Evolutionary conservation across 2,888 invertebrate genomes (phyloP), one percentile per base, ranked within the genome.

Genomic region (Autographa pulchrina): DNA sequence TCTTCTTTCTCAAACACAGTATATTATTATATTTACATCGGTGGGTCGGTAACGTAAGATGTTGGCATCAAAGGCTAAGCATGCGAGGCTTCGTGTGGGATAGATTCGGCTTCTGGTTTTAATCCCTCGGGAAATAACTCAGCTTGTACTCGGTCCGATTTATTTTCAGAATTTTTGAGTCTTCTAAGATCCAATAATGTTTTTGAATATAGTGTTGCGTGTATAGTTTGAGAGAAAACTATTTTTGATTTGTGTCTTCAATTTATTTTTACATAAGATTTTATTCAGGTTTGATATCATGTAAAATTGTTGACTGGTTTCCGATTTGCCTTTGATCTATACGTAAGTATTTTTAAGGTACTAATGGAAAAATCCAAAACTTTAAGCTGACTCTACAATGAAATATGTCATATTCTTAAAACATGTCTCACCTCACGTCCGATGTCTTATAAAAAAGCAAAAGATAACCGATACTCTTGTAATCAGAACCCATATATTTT

Each of bases 41-140:
- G 25, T 68, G 52, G 62, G 66, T 62, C 64, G 35, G 65, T 73
- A 18, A 48, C n/a, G 48, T 48, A 48, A 48, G 48, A 48, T 64
- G 64, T 68, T 56, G 56, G 72, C 67, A 62, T 31, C 52, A 74
- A 74, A 78, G 54, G 56, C 65, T 58, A 38, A 71, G 76, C 65
- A 71, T 70, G 58, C 43, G 18, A 20, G 61, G 71, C 67, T 70
- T 72, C 70, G 78, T 80, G 78, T 75, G 56, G 69, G 67, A 59
- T 74, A 74, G 65, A 70, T 72, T 74, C 32, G 70, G 72, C 72
- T 82, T 64, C 60, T 68, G 54, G 68, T 62, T 62, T 64, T 61
- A 68, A 74, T 61, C 82, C 76, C 83, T 18, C 62, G 82, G 80
- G 82, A 82, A 82, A 82, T 82, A 82, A 82, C 70, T 54, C 65